phyloP scores from a whole-genome alignment of 2,888 invertebrate genomes.

The Caenorhabditis zanzibari region DNA sequence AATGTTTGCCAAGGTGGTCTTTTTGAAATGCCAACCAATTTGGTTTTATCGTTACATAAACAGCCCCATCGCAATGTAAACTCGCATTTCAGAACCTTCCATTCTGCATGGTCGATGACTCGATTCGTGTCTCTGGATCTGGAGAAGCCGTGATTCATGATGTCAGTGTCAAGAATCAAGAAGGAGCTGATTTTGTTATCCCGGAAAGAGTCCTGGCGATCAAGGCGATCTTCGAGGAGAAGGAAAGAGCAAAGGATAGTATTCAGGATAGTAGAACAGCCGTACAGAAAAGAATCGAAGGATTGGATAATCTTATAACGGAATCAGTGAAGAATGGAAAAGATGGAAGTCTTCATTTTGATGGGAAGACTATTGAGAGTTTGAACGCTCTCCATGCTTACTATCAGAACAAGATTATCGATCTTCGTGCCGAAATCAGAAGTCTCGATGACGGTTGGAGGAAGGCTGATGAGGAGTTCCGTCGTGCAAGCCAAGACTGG shows the following conservation, averaged over 20 bases:
- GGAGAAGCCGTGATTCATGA: slow-evolving; percentile 60
- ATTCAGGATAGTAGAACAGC: slow-evolving; percentile 48
- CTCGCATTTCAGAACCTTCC: slow-evolving; percentile 47
- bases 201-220: slow-evolving; percentile 49
- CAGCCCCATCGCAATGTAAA: not conserved
- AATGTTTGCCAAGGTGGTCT: too few relatives aligned
- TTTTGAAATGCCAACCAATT: not conserved
- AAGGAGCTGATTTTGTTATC: slow-evolving; percentile 51
- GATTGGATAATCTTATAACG: slow-evolving; percentile 56
- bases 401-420: slow-evolving; percentile 47
- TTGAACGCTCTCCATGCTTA: slow-evolving; percentile 48
- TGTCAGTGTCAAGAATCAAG: slow-evolving; percentile 54
- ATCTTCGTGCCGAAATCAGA: slow-evolving; percentile 45
- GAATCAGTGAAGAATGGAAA: slow-evolving; percentile 47
- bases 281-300: slow-evolving; percentile 55
- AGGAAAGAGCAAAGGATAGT: slow-evolving; percentile 35
- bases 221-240: slow-evolving; percentile 48
- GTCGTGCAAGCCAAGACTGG: slow-evolving; percentile 40
- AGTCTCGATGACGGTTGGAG: slow-evolving; percentile 21
- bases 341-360: slow-evolving; percentile 48
- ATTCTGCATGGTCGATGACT: slow-evolving; percentile 46
- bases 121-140: slow-evolving; percentile 50
- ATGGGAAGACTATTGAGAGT: slow-evolving; percentile 55
- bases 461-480: slow-evolving; percentile 49
- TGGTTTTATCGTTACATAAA: too few relatives aligned